phyloP scores from a whole-genome alignment of 1,140 invertebrate genomes.

The Pseudomyrmex sp. region DNA sequence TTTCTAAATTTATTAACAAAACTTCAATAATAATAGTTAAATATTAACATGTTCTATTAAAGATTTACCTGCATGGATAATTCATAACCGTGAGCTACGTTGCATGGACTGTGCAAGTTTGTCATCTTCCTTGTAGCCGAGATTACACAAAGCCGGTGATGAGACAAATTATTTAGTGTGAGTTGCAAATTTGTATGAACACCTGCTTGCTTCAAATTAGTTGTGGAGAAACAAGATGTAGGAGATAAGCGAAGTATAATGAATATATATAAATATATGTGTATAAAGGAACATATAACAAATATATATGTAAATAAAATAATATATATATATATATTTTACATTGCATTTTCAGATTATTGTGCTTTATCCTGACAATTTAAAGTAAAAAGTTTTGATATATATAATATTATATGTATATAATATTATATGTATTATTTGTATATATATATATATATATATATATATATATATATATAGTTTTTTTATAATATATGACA shows the following conservation, averaged over 20 bases:
- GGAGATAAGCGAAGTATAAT: background rate
- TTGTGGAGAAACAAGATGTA: background rate
- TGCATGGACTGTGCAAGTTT: background rate
- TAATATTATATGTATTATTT: background rate
- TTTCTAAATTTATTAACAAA: no score
- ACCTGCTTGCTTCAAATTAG: background rate
- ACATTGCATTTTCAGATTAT: no score
- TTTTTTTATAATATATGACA: background rate
- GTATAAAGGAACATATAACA: no score
- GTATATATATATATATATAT: background rate
- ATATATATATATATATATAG: background rate
- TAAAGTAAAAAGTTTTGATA: no score
- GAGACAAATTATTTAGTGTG: background rate
- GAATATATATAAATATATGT: background rate
- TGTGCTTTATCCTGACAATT: no score
- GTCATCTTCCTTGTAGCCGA: background rate
- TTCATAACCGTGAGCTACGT: background rate
- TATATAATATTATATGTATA: background rate
- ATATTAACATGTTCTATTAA: background rate
- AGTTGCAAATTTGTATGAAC: background rate
- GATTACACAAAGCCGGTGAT: background rate
- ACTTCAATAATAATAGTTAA: no score
- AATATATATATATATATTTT: background rate
- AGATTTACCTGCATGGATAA: background rate
- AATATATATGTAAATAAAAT: background rate